Percentiles rank a stretch among this genome's conserved stretches.
Evolutionary conservation across 1,140 invertebrate genomes (phyloP).

Genomic region (Triops longicaudatus): DNA sequence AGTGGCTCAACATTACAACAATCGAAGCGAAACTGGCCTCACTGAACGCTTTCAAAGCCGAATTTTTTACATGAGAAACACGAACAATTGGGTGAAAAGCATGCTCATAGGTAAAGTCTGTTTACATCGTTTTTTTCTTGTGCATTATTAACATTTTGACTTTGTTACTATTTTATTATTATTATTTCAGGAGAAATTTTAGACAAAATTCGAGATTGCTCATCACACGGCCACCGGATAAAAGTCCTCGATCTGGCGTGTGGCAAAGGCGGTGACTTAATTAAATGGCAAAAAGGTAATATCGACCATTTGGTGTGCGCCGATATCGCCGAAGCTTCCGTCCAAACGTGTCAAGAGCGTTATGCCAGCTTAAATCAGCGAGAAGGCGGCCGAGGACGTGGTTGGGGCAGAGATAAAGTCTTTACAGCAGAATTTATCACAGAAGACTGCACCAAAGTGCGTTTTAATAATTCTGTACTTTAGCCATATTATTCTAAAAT

Average conservation of each 20-base stretch:
- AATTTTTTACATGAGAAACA: constrained; percentile 89
- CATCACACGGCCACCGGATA: constrained; percentile 45
- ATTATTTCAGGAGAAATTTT: constrained; percentile 40
- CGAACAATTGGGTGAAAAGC: constrained; percentile 99
- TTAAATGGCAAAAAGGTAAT: constrained; percentile 83
- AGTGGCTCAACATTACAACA: constrained; percentile 79
- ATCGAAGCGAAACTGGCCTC: constrained; percentile 68
- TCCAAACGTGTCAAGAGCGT: constrained; percentile 64
- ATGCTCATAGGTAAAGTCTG: constrained; percentile 65
- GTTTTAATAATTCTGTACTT: too few species aligned
- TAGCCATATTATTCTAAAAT: too few species aligned
- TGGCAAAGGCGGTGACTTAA: constrained; percentile 94
- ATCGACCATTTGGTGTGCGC: constrained; percentile 83
- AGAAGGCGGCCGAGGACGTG: constrained; percentile 32
- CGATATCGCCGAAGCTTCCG: constrained; percentile 86
- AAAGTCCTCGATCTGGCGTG: constrained; percentile 54
- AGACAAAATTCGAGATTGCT: constrained; percentile 49
- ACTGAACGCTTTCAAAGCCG: constrained; percentile 69
- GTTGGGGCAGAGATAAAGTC: constrained; percentile 33
- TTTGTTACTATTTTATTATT: constrained; percentile 28
- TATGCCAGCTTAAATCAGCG: constrained; percentile 43
- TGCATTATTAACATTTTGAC: background rate
- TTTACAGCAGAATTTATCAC: constrained; percentile 86
- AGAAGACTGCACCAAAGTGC: constrained; percentile 80
- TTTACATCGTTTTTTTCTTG: background rate